Base-by-base conservation (phyloP, 2,113 vertebrate species). In the Ptychochromis oligacanthus region DNA sequence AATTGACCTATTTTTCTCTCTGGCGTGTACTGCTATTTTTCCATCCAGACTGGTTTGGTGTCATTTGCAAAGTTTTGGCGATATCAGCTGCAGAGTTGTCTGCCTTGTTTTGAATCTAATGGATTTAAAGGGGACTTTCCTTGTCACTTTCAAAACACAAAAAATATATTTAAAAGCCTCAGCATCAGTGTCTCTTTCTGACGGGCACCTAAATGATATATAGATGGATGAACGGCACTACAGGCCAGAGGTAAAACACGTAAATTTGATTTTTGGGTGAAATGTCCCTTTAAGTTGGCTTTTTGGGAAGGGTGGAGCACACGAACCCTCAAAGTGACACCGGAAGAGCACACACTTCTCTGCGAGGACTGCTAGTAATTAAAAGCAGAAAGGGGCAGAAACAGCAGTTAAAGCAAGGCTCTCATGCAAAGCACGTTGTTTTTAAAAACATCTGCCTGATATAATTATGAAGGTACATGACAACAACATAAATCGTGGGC, bases 271-370 rank as follows among this genome's bases (percentile, higher is more conserved):
- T 54, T 54, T 72, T 72, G 67, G 67, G 13, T 52, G 26, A 72
- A 52, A 52, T 72, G 43, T 4, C 18, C 31, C 52, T 72, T 56
- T 36, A 56, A 89, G 86, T 22, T 84, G 75, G 86, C 38, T 72
- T 72, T 79, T 87, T 87, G 81, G 67, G 81, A 83, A 67, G 87
- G 93, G 90, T 83, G 91, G 89, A 87, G 91, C 67, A 80, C 80
- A 60, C 34, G 64, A 93, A 87, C 52, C 86, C 83, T 89, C 67
- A 91, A 83, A 89, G 85, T 89, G 85, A 83, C 87, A 84, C 88
- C 87, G 86, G 86, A 91, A 83, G 83, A 90, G 84, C 60, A 90
- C 85, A 89, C 87, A 75, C 83, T 79, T 65, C 79, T 65, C 59
- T 87, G 67, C 28, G 77, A 81, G 81, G 77, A 56, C 54, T 34